Evolutionary conservation across 2,797 vertebrate species (phyloP).

Genomic region (Eulemur mongoz): DNA sequence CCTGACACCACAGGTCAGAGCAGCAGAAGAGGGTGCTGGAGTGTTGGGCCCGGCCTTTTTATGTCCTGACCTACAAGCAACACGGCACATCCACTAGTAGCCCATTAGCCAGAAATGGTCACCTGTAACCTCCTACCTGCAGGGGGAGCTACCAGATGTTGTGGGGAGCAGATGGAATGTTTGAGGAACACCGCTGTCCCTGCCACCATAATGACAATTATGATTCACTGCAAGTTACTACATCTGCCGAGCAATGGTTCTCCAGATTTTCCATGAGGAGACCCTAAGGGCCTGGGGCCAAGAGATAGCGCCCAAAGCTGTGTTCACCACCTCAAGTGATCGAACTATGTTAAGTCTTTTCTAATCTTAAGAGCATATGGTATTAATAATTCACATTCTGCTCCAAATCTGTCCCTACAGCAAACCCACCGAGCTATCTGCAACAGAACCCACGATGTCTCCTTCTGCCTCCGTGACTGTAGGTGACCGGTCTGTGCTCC

Average conservation of each 20-base stretch:
- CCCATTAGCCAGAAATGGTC: not conserved
- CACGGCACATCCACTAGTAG: not conserved
- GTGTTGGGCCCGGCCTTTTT: too few relatives aligned
- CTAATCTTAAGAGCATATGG: not conserved
- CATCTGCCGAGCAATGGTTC: not conserved
- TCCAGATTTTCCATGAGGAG: not conserved
- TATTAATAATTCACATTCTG: not conserved
- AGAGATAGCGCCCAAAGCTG: not conserved
- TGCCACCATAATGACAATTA: not conserved
- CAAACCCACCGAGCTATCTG: not conserved
- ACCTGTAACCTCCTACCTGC: not conserved
- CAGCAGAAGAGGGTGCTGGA: not conserved
- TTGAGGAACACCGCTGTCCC: not conserved
- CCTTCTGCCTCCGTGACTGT: not conserved
- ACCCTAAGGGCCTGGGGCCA: not conserved
- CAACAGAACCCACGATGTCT: fast-evolving
- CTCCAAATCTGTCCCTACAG: not conserved
- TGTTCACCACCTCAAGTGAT: not conserved
- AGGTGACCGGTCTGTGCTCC: fast-evolving
- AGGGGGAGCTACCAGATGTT: not conserved
- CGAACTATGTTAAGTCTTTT: not conserved
- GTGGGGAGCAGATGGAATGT: too few relatives aligned
- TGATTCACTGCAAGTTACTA: not conserved
- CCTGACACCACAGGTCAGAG: not conserved
- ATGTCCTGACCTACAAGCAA: not conserved